Percentiles rank a stretch among this genome's conserved stretches.
These are phyloP conservation scores for Lepus timidus DNA, from an alignment of 2,113 vertebrate species.

Conservation along the genomic window DNA sequence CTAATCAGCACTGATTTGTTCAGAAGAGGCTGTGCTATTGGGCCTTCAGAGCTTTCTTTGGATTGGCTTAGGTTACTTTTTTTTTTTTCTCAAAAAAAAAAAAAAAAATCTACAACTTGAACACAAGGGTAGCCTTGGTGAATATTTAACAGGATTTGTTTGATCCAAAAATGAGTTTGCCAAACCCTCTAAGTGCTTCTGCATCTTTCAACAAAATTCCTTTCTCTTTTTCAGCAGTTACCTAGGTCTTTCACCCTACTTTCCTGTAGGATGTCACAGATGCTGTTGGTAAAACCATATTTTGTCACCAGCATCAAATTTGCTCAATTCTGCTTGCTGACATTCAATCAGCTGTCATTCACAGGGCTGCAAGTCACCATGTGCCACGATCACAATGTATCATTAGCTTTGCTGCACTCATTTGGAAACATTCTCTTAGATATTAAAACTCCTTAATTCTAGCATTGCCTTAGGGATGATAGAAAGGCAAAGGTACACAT, in stretches of 20 bases:
- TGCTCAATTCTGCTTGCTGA: slow-evolving; percentile 76
- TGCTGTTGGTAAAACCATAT: slow-evolving; percentile 74
- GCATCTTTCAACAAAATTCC: slow-evolving; percentile 56
- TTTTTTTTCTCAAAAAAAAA: not conserved
- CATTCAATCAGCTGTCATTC: slow-evolving; percentile 81
- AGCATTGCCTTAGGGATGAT: not conserved
- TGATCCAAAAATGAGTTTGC: slow-evolving; percentile 72
- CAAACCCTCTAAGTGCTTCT: slow-evolving; percentile 63
- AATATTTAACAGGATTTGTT: slow-evolving; percentile 55
- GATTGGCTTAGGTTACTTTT: not conserved
- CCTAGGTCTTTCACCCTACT: slow-evolving; percentile 45
- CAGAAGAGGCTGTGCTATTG: not conserved
- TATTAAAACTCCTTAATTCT: not conserved
- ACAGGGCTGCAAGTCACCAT: slow-evolving; percentile 28
- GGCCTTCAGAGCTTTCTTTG: not conserved
- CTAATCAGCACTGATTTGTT: not conserved
- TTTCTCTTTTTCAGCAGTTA: slow-evolving; percentile 43
- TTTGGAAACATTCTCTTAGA: slow-evolving; percentile 44
- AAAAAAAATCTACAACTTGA: not conserved
- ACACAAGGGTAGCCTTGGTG: not conserved
- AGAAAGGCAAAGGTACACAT: not conserved
- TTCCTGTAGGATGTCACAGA: slow-evolving; percentile 72
- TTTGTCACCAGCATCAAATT: slow-evolving; percentile 76
- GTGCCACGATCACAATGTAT: slow-evolving; percentile 66
- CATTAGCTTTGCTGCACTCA: slow-evolving; percentile 21